Percentiles rank a stretch among this genome's conserved stretches.
Evolutionary conservation across 1,140 invertebrate species (phyloP).

Genomic region (Pissodes strobi): DNA sequence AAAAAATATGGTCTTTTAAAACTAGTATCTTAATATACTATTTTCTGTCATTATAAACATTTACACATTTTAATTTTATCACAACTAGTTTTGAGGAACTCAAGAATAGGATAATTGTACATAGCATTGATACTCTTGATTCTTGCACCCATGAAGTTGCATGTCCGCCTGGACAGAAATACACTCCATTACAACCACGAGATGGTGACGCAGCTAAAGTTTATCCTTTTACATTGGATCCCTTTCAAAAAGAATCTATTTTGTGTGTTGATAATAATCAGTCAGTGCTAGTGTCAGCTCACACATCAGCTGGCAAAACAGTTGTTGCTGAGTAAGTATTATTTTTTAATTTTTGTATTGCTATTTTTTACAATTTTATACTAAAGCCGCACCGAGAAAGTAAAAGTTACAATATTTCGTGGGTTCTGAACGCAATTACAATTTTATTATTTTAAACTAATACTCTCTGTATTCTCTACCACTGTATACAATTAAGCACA

Average conservation of each 20-base stretch:
- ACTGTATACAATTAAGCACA: too few relatives aligned
- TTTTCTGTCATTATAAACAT: neutral
- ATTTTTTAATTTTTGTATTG: conserved; percentile 27
- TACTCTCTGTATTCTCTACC: too few relatives aligned
- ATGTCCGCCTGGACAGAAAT: conserved; percentile 82
- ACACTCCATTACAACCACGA: conserved; percentile 70
- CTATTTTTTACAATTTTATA: neutral
- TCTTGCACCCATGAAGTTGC: conserved; percentile 94
- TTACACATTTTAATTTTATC: too few relatives aligned
- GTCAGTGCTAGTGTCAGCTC: conserved; percentile 97
- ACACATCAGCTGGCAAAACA: conserved; percentile 99
- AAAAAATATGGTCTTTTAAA: too few relatives aligned
- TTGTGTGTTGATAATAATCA: conserved; percentile 97
- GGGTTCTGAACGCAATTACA: too few relatives aligned
- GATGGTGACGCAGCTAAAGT: conserved; percentile 80
- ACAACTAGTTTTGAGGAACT: conserved; percentile 63
- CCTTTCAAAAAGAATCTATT: conserved; percentile 98
- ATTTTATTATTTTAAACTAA: too few relatives aligned
- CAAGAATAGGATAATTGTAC: conserved; percentile 74
- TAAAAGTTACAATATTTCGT: too few relatives aligned
- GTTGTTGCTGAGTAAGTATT: conserved; percentile 94
- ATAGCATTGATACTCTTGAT: conserved; percentile 85
- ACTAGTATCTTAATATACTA: too few relatives aligned
- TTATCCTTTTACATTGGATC: conserved; percentile 94
- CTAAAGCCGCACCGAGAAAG: neutral